Evolutionary conservation across 1,140 invertebrate species (phyloP), one percentile per base, ranked within the genome.

Genomic region (Ylistrum balloti): DNA sequence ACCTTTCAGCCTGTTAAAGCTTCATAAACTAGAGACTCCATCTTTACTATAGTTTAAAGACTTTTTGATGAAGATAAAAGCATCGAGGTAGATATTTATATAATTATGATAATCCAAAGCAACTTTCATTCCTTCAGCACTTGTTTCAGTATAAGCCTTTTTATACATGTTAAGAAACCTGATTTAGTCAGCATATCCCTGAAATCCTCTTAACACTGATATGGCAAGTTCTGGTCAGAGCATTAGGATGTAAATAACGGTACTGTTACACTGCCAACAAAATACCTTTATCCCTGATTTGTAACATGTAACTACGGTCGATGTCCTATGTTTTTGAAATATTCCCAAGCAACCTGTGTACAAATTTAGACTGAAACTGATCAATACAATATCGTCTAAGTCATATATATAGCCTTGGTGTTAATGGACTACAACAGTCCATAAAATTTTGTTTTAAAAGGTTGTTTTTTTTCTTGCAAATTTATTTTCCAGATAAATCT

Each of bases 261-360:
- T 74, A 74, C 56, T 74, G 56, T 28, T 74, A 74, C 11, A 9
- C 17, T 17, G 10, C 41, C 17, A 45, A 74, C 56, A 74, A 74
- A 74, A 74, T 74, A 74, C 56, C 56, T 28, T 28, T 28, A 74
- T 74, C 22, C 22, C 0, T 45, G 41, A 45, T 45, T 5, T 17
- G n/a, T 5, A 1, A 3, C 56, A 74, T 1, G 22, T 5, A 74
- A 74, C 17, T 74, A 74, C 56, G n/a, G 56, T 74, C 22, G 13
- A 74, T 74, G 28, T 74, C 56, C 56, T 74, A n/a, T 45, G n/a
- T n/a, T 74, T 74, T 74, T 74, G 56, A 74, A 74, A 11, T 74
- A 28, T 74, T 74, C n/a, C 22, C 28, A 74, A 28, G 41, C 41
- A 45, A 45, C 17, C 41, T 15, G 9, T 13, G 7, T 17, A 38